Base-by-base conservation (phyloP, 2,888 invertebrate species). In the Sphaerophoria taeniata region DNA sequence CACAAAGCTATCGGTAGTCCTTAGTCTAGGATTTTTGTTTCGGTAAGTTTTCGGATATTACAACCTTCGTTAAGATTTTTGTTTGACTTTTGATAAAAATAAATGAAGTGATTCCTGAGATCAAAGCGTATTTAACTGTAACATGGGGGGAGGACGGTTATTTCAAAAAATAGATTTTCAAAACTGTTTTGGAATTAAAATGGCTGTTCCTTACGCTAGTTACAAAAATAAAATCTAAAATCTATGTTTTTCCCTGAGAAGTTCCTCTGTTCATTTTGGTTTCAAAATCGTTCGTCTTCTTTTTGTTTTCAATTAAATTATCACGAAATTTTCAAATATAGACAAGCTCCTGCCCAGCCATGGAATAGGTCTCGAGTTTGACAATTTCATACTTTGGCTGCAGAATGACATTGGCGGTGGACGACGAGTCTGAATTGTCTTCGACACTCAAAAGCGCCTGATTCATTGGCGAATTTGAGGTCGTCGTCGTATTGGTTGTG, bases 41-140 rank as follows among this genome's bases (percentile, higher is more conserved):
- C 60, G 36, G 43, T 14, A 39, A 73, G 43, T 67, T 24, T 34
- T 34, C 65, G 65, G 76, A 55, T 63, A 51, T 39, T 78, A 80
- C 79, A 80, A 79, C 83, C 83, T 87, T 78, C 72, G 81, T 87
- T 85, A 74, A 73, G 63, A 61, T 55, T 74, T 60, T 70, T 74
- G 74, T 55, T 87, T 71, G n/a, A n/a, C n/a, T 79, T 73, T 69
- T 73, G 60, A 67, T 74, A 83, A 87, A 76, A 36, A 34, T 67
- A 39, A n/a, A 69, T 61, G 72, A 71, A 55, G 72, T 69, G 67
- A 67, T 80, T 80, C 39, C 71, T 84, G 84, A 84, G 84, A 84
- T 84, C 84, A 69, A 39, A 24, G 12, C 34, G 33, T 60, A 55
- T 39, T 58, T n/a, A 56, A 12, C 36, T 36, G 14, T 34, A 43